Conservation (phyloP, 2,888 invertebrate species). For the Coecobrya sp. region DNA sequence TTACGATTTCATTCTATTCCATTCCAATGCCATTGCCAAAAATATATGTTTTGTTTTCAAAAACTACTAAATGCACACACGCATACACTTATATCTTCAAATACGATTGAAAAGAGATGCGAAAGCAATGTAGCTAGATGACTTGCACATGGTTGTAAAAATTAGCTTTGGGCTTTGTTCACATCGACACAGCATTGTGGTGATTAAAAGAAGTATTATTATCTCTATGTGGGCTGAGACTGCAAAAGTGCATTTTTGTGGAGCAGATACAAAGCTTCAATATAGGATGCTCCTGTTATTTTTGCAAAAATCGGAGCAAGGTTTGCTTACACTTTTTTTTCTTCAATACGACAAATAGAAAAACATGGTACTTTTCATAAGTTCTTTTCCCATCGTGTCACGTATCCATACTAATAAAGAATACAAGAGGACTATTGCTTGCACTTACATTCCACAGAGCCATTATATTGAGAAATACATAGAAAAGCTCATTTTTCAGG, state of each 20-base stretch:
- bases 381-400: conserved; percentile 20
- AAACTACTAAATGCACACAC: background rate
- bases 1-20: background rate
- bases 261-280: background rate
- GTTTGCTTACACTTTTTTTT: conserved; percentile 55
- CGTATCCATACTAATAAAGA: background rate
- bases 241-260: conserved; percentile 66
- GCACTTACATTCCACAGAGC: background rate
- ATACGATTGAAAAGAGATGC: background rate
- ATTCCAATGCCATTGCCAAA: conserved; percentile 73
- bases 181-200: background rate
- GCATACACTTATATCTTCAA: background rate
- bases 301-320: conserved; percentile 72
- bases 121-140: conserved; percentile 1
- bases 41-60: conserved; percentile 52
- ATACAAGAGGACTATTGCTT: background rate
- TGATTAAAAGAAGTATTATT: background rate
- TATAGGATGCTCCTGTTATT: conserved; percentile 35
- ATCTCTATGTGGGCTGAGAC: conserved; percentile 11
- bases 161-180: background rate
- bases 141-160: conserved; percentile 17
- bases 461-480: background rate
- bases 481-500: conserved; percentile 15
- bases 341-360: conserved; percentile 2
- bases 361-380: background rate